Evolutionary conservation across 2,797 vertebrate species (phyloP).

Genomic region (Cheirogaleus major): DNA sequence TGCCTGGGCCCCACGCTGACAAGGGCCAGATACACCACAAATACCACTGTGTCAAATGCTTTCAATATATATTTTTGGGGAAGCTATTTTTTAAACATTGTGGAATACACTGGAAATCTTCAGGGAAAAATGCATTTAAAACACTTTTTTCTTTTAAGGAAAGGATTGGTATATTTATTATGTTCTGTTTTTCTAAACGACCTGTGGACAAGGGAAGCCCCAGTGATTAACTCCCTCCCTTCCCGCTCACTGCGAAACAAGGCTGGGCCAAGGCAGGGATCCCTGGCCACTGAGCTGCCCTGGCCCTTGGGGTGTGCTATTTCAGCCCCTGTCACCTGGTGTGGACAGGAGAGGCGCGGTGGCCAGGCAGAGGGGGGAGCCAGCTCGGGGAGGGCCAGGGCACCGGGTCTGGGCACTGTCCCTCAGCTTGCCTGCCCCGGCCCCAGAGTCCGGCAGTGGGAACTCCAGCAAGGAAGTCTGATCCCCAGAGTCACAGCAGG

Average conservation of each 20-base stretch:
- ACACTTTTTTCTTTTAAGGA: slow-evolving; percentile 77
- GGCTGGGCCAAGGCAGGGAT: background rate
- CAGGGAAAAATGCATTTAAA: slow-evolving; percentile 85
- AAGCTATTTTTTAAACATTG: slow-evolving; percentile 80
- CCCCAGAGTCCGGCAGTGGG: background rate
- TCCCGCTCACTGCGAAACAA: background rate
- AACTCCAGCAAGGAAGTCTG: background rate
- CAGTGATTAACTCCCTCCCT: background rate
- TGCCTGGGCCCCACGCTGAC: background rate
- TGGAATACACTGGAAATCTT: slow-evolving; percentile 88
- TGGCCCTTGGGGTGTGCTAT: background rate
- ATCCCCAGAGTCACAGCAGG: background rate
- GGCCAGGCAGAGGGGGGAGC: background rate
- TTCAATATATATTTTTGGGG: slow-evolving; percentile 77
- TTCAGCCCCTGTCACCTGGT: background rate
- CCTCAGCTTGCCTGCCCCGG: background rate
- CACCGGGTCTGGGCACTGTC: background rate
- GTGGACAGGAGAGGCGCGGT: background rate
- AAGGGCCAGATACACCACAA: slow-evolving; percentile 48
- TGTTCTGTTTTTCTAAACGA: slow-evolving; percentile 73
- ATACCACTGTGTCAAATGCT: slow-evolving; percentile 77
- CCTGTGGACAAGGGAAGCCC: slow-evolving; percentile 51
- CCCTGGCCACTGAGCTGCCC: background rate
- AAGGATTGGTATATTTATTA: slow-evolving; percentile 85
- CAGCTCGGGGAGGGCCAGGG: fast-evolving